Evolutionary conservation across 2,888 invertebrate genomes (phyloP), one percentile per base, ranked within the genome.

Genomic region (Zaprionus obscuricornis): DNA sequence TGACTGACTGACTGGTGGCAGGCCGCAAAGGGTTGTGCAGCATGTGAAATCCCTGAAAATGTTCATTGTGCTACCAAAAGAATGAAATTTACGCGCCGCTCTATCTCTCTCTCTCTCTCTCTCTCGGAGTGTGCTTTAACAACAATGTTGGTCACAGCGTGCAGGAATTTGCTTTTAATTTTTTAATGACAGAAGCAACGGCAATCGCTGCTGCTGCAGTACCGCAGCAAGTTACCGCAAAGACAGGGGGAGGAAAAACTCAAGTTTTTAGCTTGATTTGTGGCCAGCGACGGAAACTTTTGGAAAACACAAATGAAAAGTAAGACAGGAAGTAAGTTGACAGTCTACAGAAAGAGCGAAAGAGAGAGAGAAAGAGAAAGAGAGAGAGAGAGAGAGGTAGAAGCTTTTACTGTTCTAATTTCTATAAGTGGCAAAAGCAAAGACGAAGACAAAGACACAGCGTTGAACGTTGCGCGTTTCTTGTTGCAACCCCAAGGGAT

Each of bases 121-220:
- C 6, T 6, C 5, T 26, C 18, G n/a, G n/a, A n/a, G n/a, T n/a
- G n/a, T n/a, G 16, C 43, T 13, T 22, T 18, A 16, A 13, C 40
- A 45, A 56, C 64, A 64, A 64, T 24, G 47, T 55, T 34, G 47
- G 8, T 37, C n/a, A 42, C 13, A 54, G 26, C 73, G 59, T 50
- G 66, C 60, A 46, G 74, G 64, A 70, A 74, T 78, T 82, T 62
- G 58, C 76, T 67, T 83, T 78, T 77, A 77, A 83, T 77, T 78
- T 79, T 77, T 83, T 77, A 77, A 77, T 83, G 83, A 72, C 77
- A 64, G 78, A 70, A 60, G 57, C 52, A 43, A 36, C 13, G 17
- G n/a, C n/a, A n/a, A n/a, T n/a, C n/a, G n/a, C n/a, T n/a, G n/a
- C n/a, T n/a, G n/a, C n/a, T n/a, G n/a, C n/a, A n/a, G n/a, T n/a